Conservation (phyloP, 2,113 vertebrate genomes). For the Pycnonotus jocosus region DNA sequence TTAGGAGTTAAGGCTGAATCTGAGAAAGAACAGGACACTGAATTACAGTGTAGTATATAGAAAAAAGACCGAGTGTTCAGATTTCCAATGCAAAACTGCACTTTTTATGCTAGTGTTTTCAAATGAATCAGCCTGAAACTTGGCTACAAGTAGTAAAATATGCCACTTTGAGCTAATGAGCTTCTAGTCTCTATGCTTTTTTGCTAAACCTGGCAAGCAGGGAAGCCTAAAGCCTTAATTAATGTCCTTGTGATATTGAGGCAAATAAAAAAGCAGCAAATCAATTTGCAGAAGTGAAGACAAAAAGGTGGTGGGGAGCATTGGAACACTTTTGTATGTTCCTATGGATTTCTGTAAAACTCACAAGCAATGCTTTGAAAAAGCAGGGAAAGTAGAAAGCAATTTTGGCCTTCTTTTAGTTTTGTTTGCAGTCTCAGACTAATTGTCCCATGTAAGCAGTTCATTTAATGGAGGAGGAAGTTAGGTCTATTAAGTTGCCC, state of each 20-base stretch:
- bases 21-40: not conserved
- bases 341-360: not conserved
- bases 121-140: not conserved
- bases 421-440: not conserved
- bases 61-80: not conserved
- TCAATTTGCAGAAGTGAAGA: not conserved
- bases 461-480: not conserved
- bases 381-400: not conserved
- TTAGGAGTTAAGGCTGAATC: not conserved
- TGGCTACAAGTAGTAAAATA: constrained; percentile 1
- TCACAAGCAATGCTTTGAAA: not conserved
- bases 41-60: not conserved
- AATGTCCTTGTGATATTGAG: not conserved
- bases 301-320: not conserved
- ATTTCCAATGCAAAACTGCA: not conserved
- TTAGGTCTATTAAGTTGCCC: not conserved
- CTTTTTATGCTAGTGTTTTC: not conserved
- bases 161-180: not conserved
- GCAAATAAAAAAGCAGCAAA: constrained; percentile 13
- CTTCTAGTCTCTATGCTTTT: not conserved
- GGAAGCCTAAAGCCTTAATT: constrained; percentile 3
- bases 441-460: not conserved
- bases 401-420: not conserved
- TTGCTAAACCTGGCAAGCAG: not conserved
- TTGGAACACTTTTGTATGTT: not conserved